These are phyloP conservation scores for Falco novaeseelandiae DNA, from an alignment of 2,797 vertebrate genomes.

Conservation along the genomic window DNA sequence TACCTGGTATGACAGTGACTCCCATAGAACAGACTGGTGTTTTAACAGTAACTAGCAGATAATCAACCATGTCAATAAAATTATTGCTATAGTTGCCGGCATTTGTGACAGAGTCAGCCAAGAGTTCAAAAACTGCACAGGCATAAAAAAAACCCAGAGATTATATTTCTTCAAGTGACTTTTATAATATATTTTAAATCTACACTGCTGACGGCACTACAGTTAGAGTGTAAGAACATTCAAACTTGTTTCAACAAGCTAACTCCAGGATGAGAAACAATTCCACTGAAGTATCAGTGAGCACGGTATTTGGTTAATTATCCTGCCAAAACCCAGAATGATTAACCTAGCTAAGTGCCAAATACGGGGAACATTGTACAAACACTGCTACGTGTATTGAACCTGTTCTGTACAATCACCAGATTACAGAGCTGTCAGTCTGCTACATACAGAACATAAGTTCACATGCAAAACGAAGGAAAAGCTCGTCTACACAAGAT, in stretches of 20 bases:
- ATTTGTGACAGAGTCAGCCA: not conserved
- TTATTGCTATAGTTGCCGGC: not conserved
- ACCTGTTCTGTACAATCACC: not conserved
- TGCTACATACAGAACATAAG: not conserved
- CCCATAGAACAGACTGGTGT: not conserved
- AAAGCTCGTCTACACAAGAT: not conserved
- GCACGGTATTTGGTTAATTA: constrained; percentile 2
- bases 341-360: constrained; percentile 8
- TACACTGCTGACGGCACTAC: not conserved
- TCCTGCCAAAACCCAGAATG: not conserved
- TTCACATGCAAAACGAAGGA: not conserved
- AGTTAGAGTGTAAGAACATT: not conserved
- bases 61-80: not conserved
- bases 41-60: not conserved
- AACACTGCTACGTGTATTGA: not conserved
- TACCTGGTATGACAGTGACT: not conserved
- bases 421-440: not conserved
- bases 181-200: not conserved
- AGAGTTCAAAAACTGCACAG: not conserved
- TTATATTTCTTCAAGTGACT: not conserved
- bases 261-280: not conserved
- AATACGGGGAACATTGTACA: not conserved
- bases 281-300: not conserved
- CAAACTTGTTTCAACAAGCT: constrained; percentile 45
- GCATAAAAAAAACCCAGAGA: not conserved